These are phyloP conservation scores for Branchellion lobata DNA, from an alignment of 2,888 invertebrate genomes.

Conservation along the genomic window DNA sequence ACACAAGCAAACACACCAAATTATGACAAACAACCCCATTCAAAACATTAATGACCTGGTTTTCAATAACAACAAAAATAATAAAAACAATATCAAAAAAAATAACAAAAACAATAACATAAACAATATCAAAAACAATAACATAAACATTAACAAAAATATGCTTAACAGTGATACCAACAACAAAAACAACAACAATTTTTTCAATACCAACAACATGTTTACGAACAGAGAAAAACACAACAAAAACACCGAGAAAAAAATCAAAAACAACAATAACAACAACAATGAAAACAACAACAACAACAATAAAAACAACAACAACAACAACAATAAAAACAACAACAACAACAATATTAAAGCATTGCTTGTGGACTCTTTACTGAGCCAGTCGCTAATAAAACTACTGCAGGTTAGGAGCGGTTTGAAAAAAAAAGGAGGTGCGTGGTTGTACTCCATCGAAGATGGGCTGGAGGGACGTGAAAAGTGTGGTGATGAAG, in stretches of 20 bases:
- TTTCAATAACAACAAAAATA: too few relatives aligned
- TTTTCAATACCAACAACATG: too few relatives aligned
- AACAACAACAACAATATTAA: neutral
- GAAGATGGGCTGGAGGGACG: neutral
- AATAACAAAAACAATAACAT: too few relatives aligned
- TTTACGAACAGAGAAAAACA: neutral
- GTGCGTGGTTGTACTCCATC: neutral
- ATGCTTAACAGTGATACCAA: too few relatives aligned
- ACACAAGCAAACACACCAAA: too few relatives aligned
- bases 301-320: neutral
- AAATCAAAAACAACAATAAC: neutral
- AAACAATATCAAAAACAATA: too few relatives aligned
- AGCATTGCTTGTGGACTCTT: neutral
- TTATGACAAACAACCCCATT: too few relatives aligned
- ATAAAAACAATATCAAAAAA: too few relatives aligned
- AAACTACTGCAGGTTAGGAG: constrained; percentile 1
- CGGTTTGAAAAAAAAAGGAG: neutral
- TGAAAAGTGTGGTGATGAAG: neutral
- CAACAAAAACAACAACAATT: too few relatives aligned
- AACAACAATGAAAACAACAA: neutral
- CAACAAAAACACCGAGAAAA: neutral
- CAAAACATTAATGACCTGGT: too few relatives aligned
- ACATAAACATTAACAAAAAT: too few relatives aligned
- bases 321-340: neutral
- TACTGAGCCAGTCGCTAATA: constrained; percentile 1